Conservation (phyloP, 1,140 invertebrate genomes). For the Atta texana region DNA sequence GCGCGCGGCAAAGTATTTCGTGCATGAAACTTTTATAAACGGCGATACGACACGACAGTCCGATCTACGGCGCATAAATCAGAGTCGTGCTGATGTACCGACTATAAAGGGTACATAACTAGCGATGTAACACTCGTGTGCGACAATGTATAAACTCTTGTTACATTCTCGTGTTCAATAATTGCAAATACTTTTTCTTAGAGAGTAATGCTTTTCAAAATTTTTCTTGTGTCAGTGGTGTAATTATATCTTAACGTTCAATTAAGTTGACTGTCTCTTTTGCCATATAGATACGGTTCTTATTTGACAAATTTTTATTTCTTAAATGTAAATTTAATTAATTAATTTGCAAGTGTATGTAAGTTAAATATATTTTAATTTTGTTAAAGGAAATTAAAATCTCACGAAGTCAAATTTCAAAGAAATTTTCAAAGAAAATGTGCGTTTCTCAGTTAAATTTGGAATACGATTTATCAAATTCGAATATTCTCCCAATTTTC, state of each 20-base stretch:
- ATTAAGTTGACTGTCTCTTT: neutral
- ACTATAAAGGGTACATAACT: constrained; percentile 68
- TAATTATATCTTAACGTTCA: neutral
- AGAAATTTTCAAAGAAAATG: too few species aligned
- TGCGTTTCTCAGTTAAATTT: neutral
- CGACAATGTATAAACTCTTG: constrained; percentile 49
- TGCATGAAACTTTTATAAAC: constrained; percentile 77
- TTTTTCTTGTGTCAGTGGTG: neutral
- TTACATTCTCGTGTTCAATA: constrained; percentile 34
- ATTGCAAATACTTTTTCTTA: neutral
- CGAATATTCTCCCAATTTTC: neutral
- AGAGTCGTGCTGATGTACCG: constrained; percentile 50
- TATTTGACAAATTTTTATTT: neutral
- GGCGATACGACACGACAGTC: constrained; percentile 43
- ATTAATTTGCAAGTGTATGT: neutral
- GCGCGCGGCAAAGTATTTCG: constrained; percentile 65
- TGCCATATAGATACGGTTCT: neutral
- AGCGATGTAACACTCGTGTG: constrained; percentile 32
- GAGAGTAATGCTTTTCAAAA: too few species aligned
- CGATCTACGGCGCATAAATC: constrained; percentile 70
- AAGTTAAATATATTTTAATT: neutral
- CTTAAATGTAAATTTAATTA: neutral
- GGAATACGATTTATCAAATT: constrained; percentile 16
- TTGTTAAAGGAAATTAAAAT: neutral
- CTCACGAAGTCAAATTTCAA: neutral